Evolutionary conservation across 1,140 invertebrate genomes (phyloP).

Genomic region (Acromyrmex charruanus): DNA sequence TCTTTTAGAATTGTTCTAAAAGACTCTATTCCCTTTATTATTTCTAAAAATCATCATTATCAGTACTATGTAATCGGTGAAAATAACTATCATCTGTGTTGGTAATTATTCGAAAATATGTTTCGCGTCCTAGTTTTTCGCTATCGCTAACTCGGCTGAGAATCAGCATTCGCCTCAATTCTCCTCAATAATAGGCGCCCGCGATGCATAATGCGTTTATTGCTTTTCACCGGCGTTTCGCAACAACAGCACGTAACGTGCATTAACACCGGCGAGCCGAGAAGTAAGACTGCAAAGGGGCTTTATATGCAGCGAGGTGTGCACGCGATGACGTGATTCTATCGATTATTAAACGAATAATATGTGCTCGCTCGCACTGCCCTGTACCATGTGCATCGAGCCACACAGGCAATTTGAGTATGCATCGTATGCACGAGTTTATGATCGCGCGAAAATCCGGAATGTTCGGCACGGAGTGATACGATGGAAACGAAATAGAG

Average conservation of each 20-base stretch:
- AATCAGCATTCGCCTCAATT: conserved; percentile 28
- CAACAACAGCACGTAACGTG: conserved; percentile 72
- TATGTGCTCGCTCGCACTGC: conserved; percentile 79
- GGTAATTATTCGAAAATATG: conserved; percentile 27
- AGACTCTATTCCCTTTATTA: not conserved
- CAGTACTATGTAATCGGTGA: not conserved
- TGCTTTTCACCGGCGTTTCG: conserved; percentile 52
- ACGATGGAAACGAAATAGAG: conserved; percentile 78
- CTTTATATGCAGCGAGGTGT: conserved; percentile 75
- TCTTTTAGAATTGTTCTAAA: not conserved
- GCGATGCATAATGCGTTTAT: conserved; percentile 55
- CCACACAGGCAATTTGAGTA: conserved; percentile 77
- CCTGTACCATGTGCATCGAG: conserved; percentile 77
- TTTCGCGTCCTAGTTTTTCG: conserved; percentile 30
- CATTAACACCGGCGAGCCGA: conserved; percentile 65
- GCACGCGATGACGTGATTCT: conserved; percentile 83
- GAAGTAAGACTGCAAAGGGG: conserved; percentile 73
- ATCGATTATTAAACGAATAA: conserved; percentile 84
- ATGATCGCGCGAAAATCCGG: conserved; percentile 78
- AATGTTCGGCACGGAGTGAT: conserved; percentile 79
- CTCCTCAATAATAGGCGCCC: conserved; percentile 15
- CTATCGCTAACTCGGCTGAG: not conserved
- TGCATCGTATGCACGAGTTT: conserved; percentile 78
- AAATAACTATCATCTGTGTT: not conserved
- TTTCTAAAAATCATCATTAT: conserved; percentile 19